Conservation (phyloP, 2,113 vertebrate genomes). For the Lophotis ruficrista region DNA sequence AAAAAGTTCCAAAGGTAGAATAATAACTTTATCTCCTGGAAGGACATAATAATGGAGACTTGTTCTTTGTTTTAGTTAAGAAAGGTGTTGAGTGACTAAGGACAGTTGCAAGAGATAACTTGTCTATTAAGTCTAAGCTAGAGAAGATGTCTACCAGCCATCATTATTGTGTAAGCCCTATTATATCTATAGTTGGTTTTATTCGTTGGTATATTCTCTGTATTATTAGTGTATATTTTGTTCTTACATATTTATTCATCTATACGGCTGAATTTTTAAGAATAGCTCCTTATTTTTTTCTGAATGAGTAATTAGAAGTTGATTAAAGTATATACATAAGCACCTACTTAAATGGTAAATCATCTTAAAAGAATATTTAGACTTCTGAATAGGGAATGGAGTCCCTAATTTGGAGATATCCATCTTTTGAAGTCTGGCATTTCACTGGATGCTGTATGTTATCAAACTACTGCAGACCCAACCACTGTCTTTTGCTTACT, state of each 20-base stretch:
- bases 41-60: background rate
- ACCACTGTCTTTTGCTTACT: background rate
- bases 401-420: background rate
- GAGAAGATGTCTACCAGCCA: background rate
- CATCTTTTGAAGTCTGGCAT: background rate
- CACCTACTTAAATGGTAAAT: accelerated
- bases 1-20: background rate
- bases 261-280: background rate
- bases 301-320: background rate
- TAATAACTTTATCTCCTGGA: background rate
- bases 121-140: background rate
- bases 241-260: background rate
- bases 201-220: background rate
- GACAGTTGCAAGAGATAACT: background rate
- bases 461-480: background rate
- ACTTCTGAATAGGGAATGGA: background rate
- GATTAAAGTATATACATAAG: background rate
- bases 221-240: background rate
- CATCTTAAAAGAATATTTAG: background rate
- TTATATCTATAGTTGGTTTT: background rate
- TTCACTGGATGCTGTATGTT: background rate
- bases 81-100: background rate
- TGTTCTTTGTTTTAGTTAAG: background rate
- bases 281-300: background rate
- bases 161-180: background rate